Conservation (phyloP, 2,797 vertebrate species). For the Onychomys torridus region DNA sequence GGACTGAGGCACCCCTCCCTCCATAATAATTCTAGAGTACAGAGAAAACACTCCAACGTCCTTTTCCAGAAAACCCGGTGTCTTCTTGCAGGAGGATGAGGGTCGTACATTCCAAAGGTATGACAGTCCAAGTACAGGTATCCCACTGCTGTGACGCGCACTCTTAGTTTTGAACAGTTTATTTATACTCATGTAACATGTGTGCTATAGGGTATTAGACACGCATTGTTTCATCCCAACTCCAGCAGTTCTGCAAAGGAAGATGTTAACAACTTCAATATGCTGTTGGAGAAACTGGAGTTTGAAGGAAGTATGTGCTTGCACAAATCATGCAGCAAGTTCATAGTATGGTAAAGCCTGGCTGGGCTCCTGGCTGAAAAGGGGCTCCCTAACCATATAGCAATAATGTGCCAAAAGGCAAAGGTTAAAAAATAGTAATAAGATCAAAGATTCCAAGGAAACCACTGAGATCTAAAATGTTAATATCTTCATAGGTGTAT, state of each 20-base stretch:
- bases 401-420: not conserved
- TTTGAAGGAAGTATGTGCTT: not conserved
- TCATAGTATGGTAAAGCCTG: not conserved
- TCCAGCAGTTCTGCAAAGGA: not conserved
- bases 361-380: not conserved
- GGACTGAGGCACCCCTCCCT: not conserved
- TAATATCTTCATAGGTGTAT: not conserved
- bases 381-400: not conserved
- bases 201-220: not conserved
- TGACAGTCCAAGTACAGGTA: not conserved
- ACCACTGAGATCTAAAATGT: not conserved
- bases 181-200: not conserved
- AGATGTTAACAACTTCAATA: not conserved
- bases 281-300: not conserved
- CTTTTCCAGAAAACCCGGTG: not conserved
- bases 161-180: not conserved
- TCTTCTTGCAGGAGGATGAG: not conserved
- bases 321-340: no score
- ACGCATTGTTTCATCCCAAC: slow-evolving; percentile 18
- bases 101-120: not conserved
- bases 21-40: not conserved
- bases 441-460: not conserved
- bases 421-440: not conserved
- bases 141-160: not conserved
- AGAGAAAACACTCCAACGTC: not conserved